Evolutionary conservation across 2,888 invertebrate genomes (phyloP), one percentile per base, ranked within the genome.

Genomic region (Branchellion lobata): DNA sequence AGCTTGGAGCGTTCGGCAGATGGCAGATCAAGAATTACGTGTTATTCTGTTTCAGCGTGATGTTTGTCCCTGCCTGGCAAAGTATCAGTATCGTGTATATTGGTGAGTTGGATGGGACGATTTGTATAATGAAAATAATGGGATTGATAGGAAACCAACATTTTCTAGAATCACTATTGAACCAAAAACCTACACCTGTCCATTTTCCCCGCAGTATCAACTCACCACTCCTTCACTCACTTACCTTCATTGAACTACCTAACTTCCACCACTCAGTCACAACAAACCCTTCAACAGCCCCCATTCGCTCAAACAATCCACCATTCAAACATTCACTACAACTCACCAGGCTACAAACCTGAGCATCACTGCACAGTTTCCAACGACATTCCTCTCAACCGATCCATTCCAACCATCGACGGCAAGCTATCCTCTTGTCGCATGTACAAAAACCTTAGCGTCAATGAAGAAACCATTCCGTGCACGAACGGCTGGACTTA

Each of bases 31-130:
- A 79, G 24, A 81, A 81, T 75, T 83, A 81, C 79, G 27, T 83
- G 21, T 36, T 83, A 0, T 78, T 83, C 40, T 79, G 82, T 65
- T 78, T 83, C 29, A 76, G 79, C 51, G 79, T 78, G 40, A 83
- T 82, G 65, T 82, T 83, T 51, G 83, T 83, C 1, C 81, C 83
- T 3, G 79, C 81, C 21, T 83, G 82, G 83, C 83, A 83, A 77
- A 83, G 82, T 81, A 74, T 83, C 31, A 82, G 83, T 24, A 82
- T 82, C 47, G 82, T 83, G 53, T 83, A 83, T 61, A 40, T 82
- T 8, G 83, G 83, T 83, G 72, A 83, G 82, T 75, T n/a, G n/a
- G n/a, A n/a, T n/a, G n/a, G n/a, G n/a, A n/a, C n/a, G n/a, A n/a
- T n/a, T n/a, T n/a, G n/a, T n/a, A n/a, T n/a, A n/a, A n/a, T n/a